Evolutionary conservation across 1,140 invertebrate species (phyloP), one percentile per base, ranked within the genome.

Genomic region (Brachionus koreanus): DNA sequence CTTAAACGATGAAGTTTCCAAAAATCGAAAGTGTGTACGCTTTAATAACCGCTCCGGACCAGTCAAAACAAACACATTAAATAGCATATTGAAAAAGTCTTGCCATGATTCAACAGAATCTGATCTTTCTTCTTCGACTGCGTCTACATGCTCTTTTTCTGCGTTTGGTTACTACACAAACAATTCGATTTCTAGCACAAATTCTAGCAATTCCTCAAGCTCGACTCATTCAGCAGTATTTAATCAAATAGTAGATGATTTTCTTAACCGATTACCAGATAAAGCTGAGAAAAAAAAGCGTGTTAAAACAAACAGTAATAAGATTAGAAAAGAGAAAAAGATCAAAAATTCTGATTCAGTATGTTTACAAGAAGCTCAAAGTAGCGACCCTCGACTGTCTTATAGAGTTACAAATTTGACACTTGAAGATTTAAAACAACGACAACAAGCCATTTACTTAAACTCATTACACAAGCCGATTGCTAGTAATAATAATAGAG

Each of bases 211-310:
- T 46, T 74, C 69, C 9, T 39, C 33, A 10, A 39, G 16, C 1
- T 72, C 67, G 10, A 74, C 9, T 49, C 69, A 74, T 74, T 74
- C 69, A 19, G 23, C 46, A n/a, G 39, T 49, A 9, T 74, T 74
- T 33, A 43, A 74, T 46, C 69, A 74, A 74, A n/a, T 74, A 46
- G 69, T 74, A 16, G 69, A 74, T 19, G 69, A 74, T 39, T 74
- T 74, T 74, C 12, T 74, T 25, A 74, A 33, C n/a, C 37, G 42
- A 12, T 25, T 74, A 25, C 42, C 69, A 3, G 37, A 46, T 16
- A 42, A 3, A 46, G 12, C 0, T 25, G 19, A 74, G 19, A 69
- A 43, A 6, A 42, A 69, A 13, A 37, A 37, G 10, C n/a, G 37
- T 6, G 19, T 43, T 4, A 74, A 74, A 43, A 46, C 9, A 10